Conservation (phyloP, 2,797 vertebrate species). For the Pterois miles region DNA sequence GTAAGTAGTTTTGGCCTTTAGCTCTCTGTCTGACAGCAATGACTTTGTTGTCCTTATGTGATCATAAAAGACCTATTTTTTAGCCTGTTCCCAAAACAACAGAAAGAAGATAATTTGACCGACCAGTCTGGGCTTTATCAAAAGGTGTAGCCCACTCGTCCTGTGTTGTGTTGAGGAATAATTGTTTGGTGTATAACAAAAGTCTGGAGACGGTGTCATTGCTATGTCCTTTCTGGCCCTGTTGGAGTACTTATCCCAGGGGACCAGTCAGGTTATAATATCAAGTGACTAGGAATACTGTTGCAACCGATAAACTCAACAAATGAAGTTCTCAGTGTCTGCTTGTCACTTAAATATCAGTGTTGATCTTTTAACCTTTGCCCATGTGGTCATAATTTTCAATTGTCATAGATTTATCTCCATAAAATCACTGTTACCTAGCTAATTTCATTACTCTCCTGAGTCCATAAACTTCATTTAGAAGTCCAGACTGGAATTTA, state of each 20-base stretch:
- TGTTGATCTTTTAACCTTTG: not conserved
- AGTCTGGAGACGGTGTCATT: not conserved
- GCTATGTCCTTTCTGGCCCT: slow-evolving; percentile 13
- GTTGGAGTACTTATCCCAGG: slow-evolving; percentile 3
- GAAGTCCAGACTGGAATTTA: not conserved
- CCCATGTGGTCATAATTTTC: not conserved
- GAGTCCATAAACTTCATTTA: not conserved
- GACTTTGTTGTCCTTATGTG: not conserved
- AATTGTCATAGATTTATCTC: not conserved
- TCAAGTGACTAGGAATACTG: slow-evolving; percentile 2
- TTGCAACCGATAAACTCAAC: not conserved
- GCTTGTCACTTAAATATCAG: not conserved
- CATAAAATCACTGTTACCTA: not conserved
- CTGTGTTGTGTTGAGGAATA: not conserved
- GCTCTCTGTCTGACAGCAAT: not conserved
- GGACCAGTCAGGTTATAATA: not conserved
- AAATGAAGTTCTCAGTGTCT: not conserved
- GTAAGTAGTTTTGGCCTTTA: not conserved
- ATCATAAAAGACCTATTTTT: not conserved
- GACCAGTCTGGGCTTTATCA: not conserved
- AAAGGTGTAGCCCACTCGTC: not conserved
- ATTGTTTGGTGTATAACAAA: slow-evolving; percentile 3
- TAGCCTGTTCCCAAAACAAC: not conserved
- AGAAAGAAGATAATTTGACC: not conserved
- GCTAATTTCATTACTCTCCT: not conserved